Conservation (phyloP, 1,140 invertebrate genomes). For the Lithobius niger region DNA sequence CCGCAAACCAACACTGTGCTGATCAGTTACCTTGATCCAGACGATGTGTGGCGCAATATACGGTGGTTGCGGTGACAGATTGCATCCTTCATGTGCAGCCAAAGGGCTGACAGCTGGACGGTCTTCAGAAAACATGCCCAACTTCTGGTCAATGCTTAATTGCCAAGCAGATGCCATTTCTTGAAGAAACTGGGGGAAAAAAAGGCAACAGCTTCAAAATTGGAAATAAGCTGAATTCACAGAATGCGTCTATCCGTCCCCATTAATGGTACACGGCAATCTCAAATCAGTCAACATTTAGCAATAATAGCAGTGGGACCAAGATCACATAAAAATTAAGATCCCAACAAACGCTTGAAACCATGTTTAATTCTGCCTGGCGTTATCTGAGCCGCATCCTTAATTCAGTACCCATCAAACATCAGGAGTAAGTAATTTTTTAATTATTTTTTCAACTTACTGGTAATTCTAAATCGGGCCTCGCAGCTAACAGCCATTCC, state of each 20-base stretch:
- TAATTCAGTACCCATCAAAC: background rate
- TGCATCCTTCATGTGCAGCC: constrained; percentile 66
- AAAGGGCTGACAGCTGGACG: constrained; percentile 56
- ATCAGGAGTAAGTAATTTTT: background rate
- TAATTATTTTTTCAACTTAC: constrained; percentile 19
- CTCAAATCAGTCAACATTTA: too few species aligned
- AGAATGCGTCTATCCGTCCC: too few species aligned
- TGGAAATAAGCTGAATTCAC: too few species aligned
- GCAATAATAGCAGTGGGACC: too few species aligned
- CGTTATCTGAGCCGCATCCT: too few species aligned
- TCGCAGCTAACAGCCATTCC: constrained; percentile 92
- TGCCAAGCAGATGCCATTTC: constrained; percentile 36
- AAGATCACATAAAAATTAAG: too few species aligned
- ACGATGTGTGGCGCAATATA: constrained; percentile 80
- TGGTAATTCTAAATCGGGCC: constrained; percentile 71
- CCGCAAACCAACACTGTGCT: too few species aligned
- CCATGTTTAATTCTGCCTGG: too few species aligned
- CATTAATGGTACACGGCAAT: too few species aligned
- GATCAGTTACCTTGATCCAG: constrained; percentile 78
- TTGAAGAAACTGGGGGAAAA: constrained; percentile 34
- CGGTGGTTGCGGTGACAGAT: constrained; percentile 61
- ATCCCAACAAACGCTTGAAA: too few species aligned
- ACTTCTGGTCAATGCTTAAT: constrained; percentile 52
- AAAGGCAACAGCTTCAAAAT: too few species aligned
- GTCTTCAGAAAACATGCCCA: constrained; percentile 72